These are phyloP conservation scores for Bimastos eiseni DNA, from an alignment of 2,888 invertebrate genomes.

Conservation along the genomic window DNA sequence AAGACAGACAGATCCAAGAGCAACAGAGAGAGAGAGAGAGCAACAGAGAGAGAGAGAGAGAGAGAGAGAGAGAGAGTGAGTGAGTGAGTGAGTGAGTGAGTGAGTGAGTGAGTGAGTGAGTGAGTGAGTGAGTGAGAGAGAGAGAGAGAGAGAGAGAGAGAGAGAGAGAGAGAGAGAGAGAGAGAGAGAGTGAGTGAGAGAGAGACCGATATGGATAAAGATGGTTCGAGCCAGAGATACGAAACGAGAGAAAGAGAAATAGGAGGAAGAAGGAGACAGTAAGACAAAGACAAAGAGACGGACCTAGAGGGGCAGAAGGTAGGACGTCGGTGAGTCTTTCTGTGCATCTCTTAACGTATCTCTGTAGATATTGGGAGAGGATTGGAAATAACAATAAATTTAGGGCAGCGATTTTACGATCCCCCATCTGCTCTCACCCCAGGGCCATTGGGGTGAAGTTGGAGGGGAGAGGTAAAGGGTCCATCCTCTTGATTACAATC, in stretches of 20 bases:
- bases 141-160: not conserved
- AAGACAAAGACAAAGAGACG: not conserved
- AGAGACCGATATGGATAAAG: not conserved
- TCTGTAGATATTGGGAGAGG: not conserved
- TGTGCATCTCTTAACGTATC: too few species aligned
- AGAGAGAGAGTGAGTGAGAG: not conserved
- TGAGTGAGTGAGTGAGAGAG: too few species aligned
- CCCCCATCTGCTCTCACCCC: not conserved
- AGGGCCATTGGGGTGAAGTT: not conserved
- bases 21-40: not conserved
- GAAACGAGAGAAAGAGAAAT: not conserved
- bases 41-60: not conserved
- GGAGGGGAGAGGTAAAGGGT: not conserved
- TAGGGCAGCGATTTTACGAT: not conserved
- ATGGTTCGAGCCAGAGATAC: not conserved
- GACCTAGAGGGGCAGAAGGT: not conserved
- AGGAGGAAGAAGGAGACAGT: not conserved
- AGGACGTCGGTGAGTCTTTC: too few species aligned
- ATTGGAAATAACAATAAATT: not conserved
- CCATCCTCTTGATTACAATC: not conserved
- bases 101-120: too few species aligned
- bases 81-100: not conserved
- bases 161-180: conserved; percentile 22
- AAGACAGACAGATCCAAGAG: too few species aligned
- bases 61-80: not conserved